A percentile compares a stretch with the other conserved stretches of the same genome.
Evolutionary conservation across 2,888 invertebrate species (phyloP).

Genomic region (Ethmia dodecea): DNA sequence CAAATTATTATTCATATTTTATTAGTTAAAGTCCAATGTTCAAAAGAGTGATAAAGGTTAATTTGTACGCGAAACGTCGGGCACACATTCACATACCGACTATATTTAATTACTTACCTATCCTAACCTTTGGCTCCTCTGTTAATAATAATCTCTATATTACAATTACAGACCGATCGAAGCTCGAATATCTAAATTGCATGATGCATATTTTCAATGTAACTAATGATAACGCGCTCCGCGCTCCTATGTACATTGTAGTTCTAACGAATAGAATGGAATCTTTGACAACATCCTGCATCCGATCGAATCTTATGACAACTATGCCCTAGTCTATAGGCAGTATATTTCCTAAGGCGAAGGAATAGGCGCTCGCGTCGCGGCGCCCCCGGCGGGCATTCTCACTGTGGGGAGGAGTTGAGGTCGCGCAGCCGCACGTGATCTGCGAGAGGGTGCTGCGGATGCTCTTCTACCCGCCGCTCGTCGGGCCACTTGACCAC

Average conservation of each 20-base stretch:
- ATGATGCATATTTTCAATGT: constrained; percentile 6
- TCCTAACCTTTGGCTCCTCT: constrained; percentile 3
- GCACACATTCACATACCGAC: constrained; percentile 25
- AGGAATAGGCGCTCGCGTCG: constrained; percentile 27
- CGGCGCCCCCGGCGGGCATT: constrained; percentile 4
- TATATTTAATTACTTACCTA: constrained; percentile 12
- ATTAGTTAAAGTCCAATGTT: too few relatives aligned
- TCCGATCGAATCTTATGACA: constrained; percentile 41
- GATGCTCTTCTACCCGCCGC: constrained; percentile 30
- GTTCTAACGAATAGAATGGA: constrained; percentile 35
- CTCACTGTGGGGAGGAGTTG: constrained; percentile 56
- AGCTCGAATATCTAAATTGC: constrained; percentile 1
- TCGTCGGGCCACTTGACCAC: constrained; percentile 67
- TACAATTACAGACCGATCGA: constrained; percentile 14
- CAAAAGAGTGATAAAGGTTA: too few relatives aligned
- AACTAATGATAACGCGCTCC: constrained; percentile 7
- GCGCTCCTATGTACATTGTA: constrained; percentile 21
- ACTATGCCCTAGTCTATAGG: constrained; percentile 41
- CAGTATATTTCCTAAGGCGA: constrained; percentile 47
- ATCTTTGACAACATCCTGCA: constrained; percentile 36
- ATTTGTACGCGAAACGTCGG: too few relatives aligned
- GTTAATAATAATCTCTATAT: constrained; percentile 19
- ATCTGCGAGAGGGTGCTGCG: constrained; percentile 49
- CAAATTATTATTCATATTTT: too few relatives aligned
- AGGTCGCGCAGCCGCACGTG: constrained; percentile 55